Evolutionary conservation across 1,140 invertebrate species (phyloP).

Genomic region (Drosophila repletoides): DNA sequence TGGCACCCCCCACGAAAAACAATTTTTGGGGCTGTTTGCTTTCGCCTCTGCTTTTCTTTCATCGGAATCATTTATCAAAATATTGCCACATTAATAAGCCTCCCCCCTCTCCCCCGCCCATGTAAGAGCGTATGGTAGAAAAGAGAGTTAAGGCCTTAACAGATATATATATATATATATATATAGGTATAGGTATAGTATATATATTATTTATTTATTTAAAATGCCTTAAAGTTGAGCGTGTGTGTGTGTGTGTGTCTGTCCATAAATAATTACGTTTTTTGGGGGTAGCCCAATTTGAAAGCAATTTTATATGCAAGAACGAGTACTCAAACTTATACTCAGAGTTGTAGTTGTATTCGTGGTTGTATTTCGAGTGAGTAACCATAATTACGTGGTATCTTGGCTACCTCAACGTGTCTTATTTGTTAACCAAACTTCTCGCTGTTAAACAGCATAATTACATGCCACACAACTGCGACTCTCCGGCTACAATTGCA

Average conservation of each 20-base stretch:
- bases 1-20: conserved; percentile 7
- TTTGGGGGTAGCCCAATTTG: conserved; percentile 8
- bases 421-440: conserved; percentile 52
- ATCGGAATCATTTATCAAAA: conserved; percentile 37
- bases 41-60: neutral
- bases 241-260: too few relatives aligned
- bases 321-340: neutral
- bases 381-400: conserved; percentile 28
- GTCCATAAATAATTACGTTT: conserved; percentile 22
- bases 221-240: neutral
- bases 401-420: conserved; percentile 29
- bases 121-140: too few relatives aligned
- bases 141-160: too few relatives aligned
- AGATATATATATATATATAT: too few relatives aligned
- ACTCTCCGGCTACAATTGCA: conserved; percentile 8
- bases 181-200: too few relatives aligned
- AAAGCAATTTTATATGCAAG: conserved; percentile 16
- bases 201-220: conserved; percentile 31
- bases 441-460: conserved; percentile 54
- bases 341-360: neutral
- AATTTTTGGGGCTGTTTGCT: conserved; percentile 1
- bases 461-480: conserved; percentile 36
- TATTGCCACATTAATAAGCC: conserved; percentile 43
- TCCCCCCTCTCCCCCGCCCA: too few relatives aligned
- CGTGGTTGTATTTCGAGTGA: too few relatives aligned